Evolutionary conservation across 1,140 invertebrate genomes (phyloP).

Genomic region (Stegodyphus dumicola): DNA sequence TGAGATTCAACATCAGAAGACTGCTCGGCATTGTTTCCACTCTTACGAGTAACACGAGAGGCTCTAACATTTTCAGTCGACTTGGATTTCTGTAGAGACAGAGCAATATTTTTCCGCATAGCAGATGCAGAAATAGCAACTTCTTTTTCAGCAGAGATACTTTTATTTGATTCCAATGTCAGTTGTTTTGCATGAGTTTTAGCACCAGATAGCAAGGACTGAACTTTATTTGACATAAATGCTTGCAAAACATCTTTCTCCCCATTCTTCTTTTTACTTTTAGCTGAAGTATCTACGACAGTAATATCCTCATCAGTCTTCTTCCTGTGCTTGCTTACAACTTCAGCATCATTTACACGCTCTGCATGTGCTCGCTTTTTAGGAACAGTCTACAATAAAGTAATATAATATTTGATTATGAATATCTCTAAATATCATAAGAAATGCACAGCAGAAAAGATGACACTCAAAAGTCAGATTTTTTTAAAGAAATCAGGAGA

Average conservation of each 20-base stretch:
- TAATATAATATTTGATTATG: background rate
- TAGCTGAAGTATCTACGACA: background rate
- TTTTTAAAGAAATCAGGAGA: too few relatives aligned
- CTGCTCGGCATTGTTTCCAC: too few relatives aligned
- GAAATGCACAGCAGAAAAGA: too few relatives aligned
- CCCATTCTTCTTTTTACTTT: conserved; percentile 4
- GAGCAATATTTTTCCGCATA: conserved; percentile 53
- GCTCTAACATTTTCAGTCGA: background rate
- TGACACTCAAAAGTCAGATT: too few relatives aligned
- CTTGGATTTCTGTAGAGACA: conserved; percentile 19
- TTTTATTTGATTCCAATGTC: background rate
- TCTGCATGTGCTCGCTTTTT: background rate
- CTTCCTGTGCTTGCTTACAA: background rate
- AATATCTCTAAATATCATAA: too few relatives aligned
- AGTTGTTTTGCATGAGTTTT: background rate
- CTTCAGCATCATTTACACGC: conserved; percentile 5
- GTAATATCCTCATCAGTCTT: background rate
- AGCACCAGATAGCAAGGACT: conserved; percentile 29
- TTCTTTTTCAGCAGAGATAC: background rate
- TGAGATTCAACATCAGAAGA: too few relatives aligned
- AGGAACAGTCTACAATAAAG: background rate
- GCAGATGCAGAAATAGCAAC: conserved; percentile 31
- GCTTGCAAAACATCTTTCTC: conserved; percentile 10
- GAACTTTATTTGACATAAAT: conserved; percentile 50
- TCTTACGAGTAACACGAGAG: background rate